Conservation (phyloP, 2,888 invertebrate species). For the Acronicta leporina region DNA sequence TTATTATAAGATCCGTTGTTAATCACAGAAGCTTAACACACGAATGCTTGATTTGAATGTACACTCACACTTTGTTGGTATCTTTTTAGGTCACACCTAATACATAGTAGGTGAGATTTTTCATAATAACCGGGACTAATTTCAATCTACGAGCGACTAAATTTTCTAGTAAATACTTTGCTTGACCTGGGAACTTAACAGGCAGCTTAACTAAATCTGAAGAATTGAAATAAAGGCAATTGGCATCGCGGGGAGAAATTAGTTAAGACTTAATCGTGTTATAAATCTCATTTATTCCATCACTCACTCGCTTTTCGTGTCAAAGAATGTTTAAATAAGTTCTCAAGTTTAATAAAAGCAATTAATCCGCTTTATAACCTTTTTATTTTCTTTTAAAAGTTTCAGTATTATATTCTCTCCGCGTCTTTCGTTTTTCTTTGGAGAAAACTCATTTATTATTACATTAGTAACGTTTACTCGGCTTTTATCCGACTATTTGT, state of each 20-base stretch:
- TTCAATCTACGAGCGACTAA: too few species aligned
- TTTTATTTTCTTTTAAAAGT: slow-evolving; percentile 17
- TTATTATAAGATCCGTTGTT: too few species aligned
- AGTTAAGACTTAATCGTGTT: background rate
- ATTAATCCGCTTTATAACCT: slow-evolving; percentile 26
- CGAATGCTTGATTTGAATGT: too few species aligned
- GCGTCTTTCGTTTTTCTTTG: slow-evolving; percentile 50
- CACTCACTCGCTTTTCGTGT: background rate
- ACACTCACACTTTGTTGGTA: too few species aligned
- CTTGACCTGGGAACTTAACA: too few species aligned
- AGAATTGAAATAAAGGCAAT: background rate
- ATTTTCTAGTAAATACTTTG: too few species aligned
- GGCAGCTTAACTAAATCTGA: background rate
- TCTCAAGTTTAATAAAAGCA: slow-evolving; percentile 8
- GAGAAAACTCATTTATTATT: slow-evolving; percentile 68
- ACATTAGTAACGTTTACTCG: slow-evolving; percentile 67
- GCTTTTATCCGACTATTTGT: slow-evolving; percentile 65
- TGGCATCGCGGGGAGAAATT: background rate
- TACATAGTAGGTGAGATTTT: too few species aligned
- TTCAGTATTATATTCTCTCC: slow-evolving; percentile 21
- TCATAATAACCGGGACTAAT: too few species aligned
- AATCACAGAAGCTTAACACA: too few species aligned
- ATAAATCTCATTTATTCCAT: slow-evolving; percentile 1
- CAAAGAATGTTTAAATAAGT: background rate
- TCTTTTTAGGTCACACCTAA: too few species aligned